Conservation (phyloP, 2,113 vertebrate genomes). For the Maccullochella peelii region DNA sequence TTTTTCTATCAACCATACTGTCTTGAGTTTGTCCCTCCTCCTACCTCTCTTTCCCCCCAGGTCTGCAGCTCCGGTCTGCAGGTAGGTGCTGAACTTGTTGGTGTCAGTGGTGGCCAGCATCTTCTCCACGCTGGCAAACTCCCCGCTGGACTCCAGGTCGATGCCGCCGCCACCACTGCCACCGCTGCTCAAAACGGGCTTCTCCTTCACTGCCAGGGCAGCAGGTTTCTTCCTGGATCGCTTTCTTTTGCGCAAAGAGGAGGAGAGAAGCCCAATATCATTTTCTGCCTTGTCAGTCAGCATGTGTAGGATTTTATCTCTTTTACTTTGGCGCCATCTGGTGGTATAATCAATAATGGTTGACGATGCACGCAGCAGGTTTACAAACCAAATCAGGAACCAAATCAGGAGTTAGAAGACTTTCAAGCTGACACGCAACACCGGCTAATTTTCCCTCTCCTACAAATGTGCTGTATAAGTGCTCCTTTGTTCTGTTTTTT, state of each 20-base stretch:
- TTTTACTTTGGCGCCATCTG: not conserved
- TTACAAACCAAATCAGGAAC: no score
- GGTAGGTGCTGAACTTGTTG: constrained; percentile 95
- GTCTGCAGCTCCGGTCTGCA: constrained; percentile 87
- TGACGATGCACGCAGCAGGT: no score
- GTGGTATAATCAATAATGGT: not conserved
- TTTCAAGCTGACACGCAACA: no score
- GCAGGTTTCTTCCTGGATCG: constrained; percentile 65
- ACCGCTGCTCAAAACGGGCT: not conserved
- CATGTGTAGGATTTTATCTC: no score
- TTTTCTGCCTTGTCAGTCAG: no score
- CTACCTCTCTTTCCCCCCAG: constrained; percentile 84
- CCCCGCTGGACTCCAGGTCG: constrained; percentile 95
- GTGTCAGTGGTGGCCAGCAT: constrained; percentile 97
- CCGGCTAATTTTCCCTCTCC: no score
- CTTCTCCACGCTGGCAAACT: constrained; percentile 98
- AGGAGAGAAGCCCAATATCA: rapidly evolving
- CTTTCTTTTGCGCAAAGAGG: constrained; percentile 45
- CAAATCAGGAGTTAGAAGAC: no score
- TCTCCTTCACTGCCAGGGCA: constrained; percentile 47
- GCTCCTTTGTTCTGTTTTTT: no score
- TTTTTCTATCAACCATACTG: constrained; percentile 20
- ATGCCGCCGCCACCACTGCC: constrained; percentile 72
- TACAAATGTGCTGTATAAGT: no score
- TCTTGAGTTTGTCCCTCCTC: constrained; percentile 37